These are phyloP conservation scores for Camponotus pennsylvanicus DNA, from an alignment of 1,140 invertebrate genomes.

Conservation along the genomic window DNA sequence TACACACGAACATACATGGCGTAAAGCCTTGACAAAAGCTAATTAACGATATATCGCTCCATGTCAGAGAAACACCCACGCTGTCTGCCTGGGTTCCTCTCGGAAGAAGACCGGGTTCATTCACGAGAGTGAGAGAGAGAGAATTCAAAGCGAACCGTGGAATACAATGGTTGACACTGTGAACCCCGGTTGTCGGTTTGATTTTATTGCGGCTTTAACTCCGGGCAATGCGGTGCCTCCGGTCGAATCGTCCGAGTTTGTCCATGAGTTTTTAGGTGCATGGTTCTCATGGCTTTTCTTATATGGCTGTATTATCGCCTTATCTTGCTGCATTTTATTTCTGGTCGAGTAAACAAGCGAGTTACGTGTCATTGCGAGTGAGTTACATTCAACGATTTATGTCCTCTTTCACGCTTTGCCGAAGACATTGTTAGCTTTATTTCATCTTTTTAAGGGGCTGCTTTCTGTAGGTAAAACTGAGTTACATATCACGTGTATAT, in stretches of 20 bases:
- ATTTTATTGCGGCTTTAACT: constrained; percentile 69
- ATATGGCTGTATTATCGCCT: constrained; percentile 13
- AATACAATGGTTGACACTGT: constrained; percentile 74
- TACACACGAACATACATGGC: constrained; percentile 20
- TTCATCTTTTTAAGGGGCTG: neutral
- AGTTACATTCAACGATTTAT: constrained; percentile 5
- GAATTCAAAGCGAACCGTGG: constrained; percentile 28
- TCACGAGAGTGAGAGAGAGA: constrained; percentile 6
- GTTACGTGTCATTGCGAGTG: constrained; percentile 1
- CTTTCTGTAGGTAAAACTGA: neutral
- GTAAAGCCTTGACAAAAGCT: constrained; percentile 64
- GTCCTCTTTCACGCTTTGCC: neutral
- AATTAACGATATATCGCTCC: constrained; percentile 70
- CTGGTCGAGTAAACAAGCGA: neutral
- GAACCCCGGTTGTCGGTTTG: constrained; percentile 66
- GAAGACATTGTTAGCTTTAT: neutral
- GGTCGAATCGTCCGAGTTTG: constrained; percentile 62
- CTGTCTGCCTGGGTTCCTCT: constrained; percentile 44
- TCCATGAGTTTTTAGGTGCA: constrained; percentile 20
- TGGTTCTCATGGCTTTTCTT: neutral
- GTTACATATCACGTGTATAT: neutral
- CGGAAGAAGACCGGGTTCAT: constrained; percentile 28
- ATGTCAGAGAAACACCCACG: constrained; percentile 64
- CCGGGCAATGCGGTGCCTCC: constrained; percentile 46
- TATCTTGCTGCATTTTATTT: constrained; percentile 35